A percentile compares a stretch with the other conserved stretches of the same genome.
These are phyloP conservation scores for Leistus spinibarbis DNA, from an alignment of 2,888 invertebrate species.

Conservation along the genomic window DNA sequence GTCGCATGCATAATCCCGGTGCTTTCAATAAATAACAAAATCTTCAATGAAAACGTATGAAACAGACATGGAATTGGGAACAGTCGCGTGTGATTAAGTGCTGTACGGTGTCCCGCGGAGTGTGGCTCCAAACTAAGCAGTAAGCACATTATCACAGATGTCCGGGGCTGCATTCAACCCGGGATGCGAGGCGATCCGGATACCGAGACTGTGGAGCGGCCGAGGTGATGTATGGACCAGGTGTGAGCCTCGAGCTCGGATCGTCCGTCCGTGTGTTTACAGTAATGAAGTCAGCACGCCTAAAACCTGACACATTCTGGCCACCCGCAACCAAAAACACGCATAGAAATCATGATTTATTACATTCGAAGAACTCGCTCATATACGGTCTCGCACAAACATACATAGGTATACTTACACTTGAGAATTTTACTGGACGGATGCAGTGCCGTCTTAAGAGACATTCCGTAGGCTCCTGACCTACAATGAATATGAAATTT, in stretches of 20 bases:
- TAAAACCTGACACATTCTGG: slow-evolving; percentile 49
- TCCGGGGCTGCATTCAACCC: slow-evolving; percentile 28
- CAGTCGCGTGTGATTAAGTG: not conserved
- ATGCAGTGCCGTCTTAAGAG: not conserved
- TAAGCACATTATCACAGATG: slow-evolving; percentile 44
- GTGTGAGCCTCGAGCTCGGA: slow-evolving; percentile 5
- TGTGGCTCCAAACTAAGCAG: slow-evolving; percentile 41
- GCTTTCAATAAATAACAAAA: slow-evolving; percentile 22
- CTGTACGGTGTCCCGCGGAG: slow-evolving; percentile 39
- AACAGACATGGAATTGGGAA: slow-evolving; percentile 1
- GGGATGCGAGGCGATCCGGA: not conserved
- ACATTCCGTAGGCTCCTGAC: too few relatives aligned
- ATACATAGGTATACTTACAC: too few relatives aligned
- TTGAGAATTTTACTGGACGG: too few relatives aligned
- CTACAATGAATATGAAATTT: too few relatives aligned
- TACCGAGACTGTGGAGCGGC: not conserved
- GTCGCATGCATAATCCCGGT: not conserved
- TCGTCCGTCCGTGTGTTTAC: slow-evolving; percentile 45
- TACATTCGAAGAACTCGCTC: slow-evolving; percentile 40
- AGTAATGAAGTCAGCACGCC: slow-evolving; percentile 54
- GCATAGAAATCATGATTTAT: slow-evolving; percentile 53
- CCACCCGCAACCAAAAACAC: slow-evolving; percentile 54
- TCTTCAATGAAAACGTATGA: slow-evolving; percentile 39
- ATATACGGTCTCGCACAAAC: not conserved
- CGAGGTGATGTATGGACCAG: slow-evolving; percentile 35